phyloP scores from a whole-genome alignment of 2,797 vertebrate species.

The Propithecus deckenii region DNA sequence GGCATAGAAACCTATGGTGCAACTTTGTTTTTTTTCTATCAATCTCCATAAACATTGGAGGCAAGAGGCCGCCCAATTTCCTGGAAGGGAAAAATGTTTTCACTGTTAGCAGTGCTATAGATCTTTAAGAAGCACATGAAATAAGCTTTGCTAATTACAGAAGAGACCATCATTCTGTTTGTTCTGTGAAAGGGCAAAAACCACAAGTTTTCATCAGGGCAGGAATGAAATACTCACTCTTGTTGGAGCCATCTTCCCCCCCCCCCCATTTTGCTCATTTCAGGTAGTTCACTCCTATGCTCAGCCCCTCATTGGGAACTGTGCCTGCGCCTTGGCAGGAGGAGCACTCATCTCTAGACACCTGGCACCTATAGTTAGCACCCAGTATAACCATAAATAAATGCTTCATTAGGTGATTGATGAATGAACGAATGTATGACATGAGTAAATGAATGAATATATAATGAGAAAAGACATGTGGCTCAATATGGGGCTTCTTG shows the following conservation, averaged over 20 bases:
- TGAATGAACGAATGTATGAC: not conserved
- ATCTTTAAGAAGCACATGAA: not conserved
- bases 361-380: not conserved
- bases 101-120: not conserved
- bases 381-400: not conserved
- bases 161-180: not conserved
- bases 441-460: not conserved
- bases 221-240: not conserved
- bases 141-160: not conserved
- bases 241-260: not conserved
- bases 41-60: not conserved
- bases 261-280: not conserved
- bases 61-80: not conserved
- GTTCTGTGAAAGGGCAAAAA: not conserved
- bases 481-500: not conserved
- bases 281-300: not conserved
- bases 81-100: not conserved
- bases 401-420: not conserved
- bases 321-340: accelerated
- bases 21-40: not conserved
- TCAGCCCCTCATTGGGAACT: not conserved
- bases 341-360: not conserved
- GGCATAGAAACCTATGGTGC: not conserved
- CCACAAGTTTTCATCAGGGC: not conserved
- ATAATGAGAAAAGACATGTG: not conserved